phyloP scores from a whole-genome alignment of 2,888 invertebrate genomes.

The Neocrepidodera transversa region DNA sequence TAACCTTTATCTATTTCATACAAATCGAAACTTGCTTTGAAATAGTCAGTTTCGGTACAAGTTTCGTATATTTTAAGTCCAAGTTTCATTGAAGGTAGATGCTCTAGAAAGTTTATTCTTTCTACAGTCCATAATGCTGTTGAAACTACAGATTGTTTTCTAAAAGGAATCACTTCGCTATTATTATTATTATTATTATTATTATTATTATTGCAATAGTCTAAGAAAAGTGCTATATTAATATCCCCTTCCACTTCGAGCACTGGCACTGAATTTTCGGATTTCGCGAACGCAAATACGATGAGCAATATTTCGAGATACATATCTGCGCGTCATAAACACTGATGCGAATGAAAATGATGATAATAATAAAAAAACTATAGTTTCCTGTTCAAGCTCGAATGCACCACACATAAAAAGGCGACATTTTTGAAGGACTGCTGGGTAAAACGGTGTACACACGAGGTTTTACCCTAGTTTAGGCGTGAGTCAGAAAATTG shows the following conservation, averaged over 20 bases:
- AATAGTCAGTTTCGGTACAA: conserved; percentile 51
- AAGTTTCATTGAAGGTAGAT: conserved; percentile 44
- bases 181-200: too few relatives aligned
- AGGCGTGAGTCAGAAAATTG: conserved; percentile 48
- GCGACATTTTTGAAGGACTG: conserved; percentile 36
- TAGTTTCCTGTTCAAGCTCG: conserved; percentile 48
- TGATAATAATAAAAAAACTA: conserved; percentile 27
- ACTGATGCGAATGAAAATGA: conserved; percentile 15
- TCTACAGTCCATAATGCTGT: conserved; percentile 54
- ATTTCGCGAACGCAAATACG: conserved; percentile 15
- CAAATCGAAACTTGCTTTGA: conserved; percentile 49
- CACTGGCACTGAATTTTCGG: conserved; percentile 35
- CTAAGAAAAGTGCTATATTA: conserved; percentile 50
- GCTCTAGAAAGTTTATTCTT: conserved; percentile 51
- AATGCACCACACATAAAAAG: conserved; percentile 45
- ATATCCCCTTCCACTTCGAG: conserved; percentile 48
- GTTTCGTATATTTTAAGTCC: conserved; percentile 51
- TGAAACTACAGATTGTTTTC: conserved; percentile 48
- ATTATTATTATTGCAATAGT: conserved; percentile 47
- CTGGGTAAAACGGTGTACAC: conserved; percentile 15
- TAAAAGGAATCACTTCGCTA: conserved; percentile 33
- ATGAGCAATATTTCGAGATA: conserved; percentile 23
- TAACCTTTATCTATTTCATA: conserved; percentile 46
- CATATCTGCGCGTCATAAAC: conserved; percentile 30
- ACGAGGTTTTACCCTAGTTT: conserved; percentile 36